Conservation (phyloP, 2,113 vertebrate species). For the Eonycteris spelaea region DNA sequence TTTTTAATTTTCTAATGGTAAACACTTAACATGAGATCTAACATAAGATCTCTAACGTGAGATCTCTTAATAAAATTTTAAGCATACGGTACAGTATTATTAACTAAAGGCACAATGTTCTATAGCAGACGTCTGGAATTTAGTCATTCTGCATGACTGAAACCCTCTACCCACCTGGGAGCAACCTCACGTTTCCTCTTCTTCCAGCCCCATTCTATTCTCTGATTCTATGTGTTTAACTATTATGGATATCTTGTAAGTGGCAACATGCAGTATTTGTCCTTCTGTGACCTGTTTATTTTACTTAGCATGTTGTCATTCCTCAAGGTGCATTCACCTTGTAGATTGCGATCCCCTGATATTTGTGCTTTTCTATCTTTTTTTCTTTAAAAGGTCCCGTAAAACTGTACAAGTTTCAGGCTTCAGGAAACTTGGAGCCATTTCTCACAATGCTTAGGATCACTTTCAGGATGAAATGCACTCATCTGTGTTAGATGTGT, state of each 20-base stretch:
- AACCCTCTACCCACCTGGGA: neutral
- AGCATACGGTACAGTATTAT: neutral
- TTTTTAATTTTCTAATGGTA: neutral
- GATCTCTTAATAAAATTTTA: neutral
- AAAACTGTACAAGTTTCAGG: neutral
- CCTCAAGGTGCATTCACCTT: neutral
- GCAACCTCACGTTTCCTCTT: neutral
- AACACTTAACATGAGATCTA: neutral
- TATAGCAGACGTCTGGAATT: neutral
- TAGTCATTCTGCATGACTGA: neutral
- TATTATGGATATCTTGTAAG: neutral
- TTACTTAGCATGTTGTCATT: neutral
- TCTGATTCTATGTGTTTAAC: neutral
- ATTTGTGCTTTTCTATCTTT: neutral
- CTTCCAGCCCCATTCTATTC: neutral
- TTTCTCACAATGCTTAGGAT: neutral
- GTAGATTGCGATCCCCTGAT: neutral
- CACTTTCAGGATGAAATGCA: neutral
- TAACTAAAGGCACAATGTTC: neutral
- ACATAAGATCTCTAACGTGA: too few species aligned
- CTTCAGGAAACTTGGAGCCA: neutral
- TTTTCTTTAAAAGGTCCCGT: neutral
- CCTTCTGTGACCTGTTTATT: neutral
- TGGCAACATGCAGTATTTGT: neutral
- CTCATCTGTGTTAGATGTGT: neutral